These are phyloP conservation scores for Philonicus albiceps DNA, from an alignment of 2,888 invertebrate genomes.

Conservation along the genomic window DNA sequence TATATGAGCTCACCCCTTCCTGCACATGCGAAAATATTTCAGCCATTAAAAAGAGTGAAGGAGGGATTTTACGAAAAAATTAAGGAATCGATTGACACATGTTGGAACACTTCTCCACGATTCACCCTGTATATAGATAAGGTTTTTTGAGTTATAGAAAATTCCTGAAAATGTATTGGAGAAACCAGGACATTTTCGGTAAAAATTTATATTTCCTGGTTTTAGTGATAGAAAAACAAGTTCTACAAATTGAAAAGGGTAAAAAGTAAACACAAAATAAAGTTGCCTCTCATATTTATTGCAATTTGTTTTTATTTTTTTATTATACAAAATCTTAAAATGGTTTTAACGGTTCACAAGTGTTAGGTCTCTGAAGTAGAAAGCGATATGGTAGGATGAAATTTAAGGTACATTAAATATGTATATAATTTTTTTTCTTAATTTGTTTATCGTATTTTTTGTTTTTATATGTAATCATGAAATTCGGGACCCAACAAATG, in stretches of 20 bases:
- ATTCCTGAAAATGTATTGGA: no score
- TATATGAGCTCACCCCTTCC: no score
- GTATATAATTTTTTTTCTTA: neutral
- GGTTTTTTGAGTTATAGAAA: neutral
- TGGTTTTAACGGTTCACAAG: neutral
- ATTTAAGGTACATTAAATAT: slow-evolving; percentile 11
- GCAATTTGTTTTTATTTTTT: neutral
- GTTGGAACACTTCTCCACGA: no score
- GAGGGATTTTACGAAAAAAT: no score
- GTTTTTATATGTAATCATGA: neutral
- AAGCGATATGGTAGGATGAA: slow-evolving; percentile 26
- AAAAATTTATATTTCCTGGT: no score
- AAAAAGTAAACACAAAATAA: neutral
- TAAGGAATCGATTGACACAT: no score
- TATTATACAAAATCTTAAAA: slow-evolving; percentile 25
- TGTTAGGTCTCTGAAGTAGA: slow-evolving; percentile 10
- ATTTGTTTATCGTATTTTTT: neutral
- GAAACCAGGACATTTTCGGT: no score
- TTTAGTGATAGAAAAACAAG: no score
- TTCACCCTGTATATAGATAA: no score
- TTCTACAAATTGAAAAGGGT: no score
- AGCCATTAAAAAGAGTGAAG: no score
- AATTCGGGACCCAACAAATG: neutral
- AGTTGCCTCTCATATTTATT: slow-evolving; percentile 5
- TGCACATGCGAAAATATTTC: no score